A percentile compares a stretch with the other conserved stretches of the same genome.
Conservation (phyloP, 2,113 vertebrate genomes). For the Oryzias melastigma region DNA sequence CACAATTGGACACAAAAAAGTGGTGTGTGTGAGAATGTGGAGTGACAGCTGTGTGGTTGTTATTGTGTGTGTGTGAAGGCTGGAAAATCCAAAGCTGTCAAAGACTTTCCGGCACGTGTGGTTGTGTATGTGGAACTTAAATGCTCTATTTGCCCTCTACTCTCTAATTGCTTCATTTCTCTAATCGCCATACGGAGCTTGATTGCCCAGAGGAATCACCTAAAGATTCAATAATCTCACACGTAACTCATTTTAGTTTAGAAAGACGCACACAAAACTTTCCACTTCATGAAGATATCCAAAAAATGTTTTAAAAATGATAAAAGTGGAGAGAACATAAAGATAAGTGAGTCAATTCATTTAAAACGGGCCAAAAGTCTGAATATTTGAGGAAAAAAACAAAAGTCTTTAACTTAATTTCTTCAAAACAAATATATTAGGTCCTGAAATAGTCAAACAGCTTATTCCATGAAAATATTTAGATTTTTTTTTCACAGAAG, state of each 20-base stretch:
- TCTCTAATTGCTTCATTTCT: conserved; percentile 33
- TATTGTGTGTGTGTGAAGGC: conserved; percentile 4
- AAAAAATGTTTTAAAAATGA: no score
- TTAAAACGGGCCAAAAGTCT: no score
- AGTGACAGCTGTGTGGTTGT: conserved; percentile 11
- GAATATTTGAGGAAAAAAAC: no score
- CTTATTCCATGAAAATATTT: no score
- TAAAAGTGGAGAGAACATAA: no score
- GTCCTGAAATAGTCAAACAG: no score
- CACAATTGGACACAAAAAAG: conserved; percentile 27
- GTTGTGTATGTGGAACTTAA: conserved; percentile 4
- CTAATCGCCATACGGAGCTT: not conserved
- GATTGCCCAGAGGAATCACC: conserved; percentile 19
- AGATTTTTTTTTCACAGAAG: no score
- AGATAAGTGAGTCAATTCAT: no score
- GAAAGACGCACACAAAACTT: not conserved
- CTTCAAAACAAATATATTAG: no score
- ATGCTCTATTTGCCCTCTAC: conserved; percentile 17
- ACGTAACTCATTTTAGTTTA: not conserved
- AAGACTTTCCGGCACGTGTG: conserved; percentile 17
- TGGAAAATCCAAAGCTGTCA: not conserved
- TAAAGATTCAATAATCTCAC: not conserved
- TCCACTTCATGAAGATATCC: no score
- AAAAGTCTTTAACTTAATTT: no score
- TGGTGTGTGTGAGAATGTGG: conserved; percentile 24